A percentile compares a stretch with the other conserved stretches of the same genome.
These are phyloP conservation scores for Urophycis tenuis DNA, from an alignment of 2,797 vertebrate genomes.

Conservation along the genomic window DNA sequence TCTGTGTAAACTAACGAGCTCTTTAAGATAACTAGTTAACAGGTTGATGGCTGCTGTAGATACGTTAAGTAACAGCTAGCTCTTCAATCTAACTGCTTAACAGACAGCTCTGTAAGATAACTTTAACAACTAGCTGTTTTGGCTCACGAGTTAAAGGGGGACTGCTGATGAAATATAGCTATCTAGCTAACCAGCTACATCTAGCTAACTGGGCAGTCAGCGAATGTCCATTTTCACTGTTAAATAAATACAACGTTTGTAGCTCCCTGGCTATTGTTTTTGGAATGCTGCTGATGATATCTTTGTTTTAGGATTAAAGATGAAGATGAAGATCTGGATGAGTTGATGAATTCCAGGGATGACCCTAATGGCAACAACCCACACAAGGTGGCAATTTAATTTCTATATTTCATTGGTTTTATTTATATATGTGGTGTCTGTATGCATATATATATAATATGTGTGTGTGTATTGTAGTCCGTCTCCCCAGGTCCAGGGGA, in stretches of 20 bases:
- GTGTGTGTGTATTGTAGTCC: slow-evolving; percentile 19
- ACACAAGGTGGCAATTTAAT: background rate
- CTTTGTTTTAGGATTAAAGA: background rate
- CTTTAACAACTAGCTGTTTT: too few species aligned
- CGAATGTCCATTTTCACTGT: too few species aligned
- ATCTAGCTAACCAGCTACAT: too few species aligned
- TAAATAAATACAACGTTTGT: background rate
- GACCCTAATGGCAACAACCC: background rate
- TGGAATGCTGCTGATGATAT: background rate
- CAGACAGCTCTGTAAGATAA: too few species aligned
- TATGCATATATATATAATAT: background rate
- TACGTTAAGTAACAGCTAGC: background rate
- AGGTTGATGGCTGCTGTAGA: background rate
- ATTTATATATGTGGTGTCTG: background rate
- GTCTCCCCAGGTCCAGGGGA: slow-evolving; percentile 51
- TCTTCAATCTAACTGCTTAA: background rate
- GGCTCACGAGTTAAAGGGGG: too few species aligned
- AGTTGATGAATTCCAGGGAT: background rate
- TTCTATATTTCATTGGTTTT: background rate
- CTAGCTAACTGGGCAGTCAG: too few species aligned
- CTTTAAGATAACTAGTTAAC: background rate
- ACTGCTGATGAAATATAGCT: too few species aligned
- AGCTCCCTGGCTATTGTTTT: background rate
- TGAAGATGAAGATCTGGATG: background rate
- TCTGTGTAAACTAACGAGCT: too few species aligned